Percentiles rank a stretch among this genome's conserved stretches.
Conservation (phyloP, 2,113 vertebrate species). For the Oncorhynchus keta region DNA sequence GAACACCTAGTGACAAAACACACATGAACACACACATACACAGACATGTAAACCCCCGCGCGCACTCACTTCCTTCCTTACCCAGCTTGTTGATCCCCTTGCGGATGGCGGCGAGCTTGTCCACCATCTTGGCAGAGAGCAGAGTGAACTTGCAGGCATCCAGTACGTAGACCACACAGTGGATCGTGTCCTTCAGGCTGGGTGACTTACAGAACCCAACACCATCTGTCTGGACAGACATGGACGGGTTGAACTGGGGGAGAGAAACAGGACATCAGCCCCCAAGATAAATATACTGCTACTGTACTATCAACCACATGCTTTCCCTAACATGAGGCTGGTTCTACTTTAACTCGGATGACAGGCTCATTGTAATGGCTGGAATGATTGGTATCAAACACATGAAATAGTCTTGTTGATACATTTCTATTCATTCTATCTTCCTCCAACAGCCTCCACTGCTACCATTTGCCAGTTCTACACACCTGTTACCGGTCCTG, state of each 20-base stretch:
- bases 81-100: slow-evolving; percentile 37
- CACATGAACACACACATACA: no score
- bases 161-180: slow-evolving; percentile 41
- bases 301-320: no score
- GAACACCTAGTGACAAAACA: slow-evolving; percentile 39
- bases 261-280: neutral
- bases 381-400: no score
- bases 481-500: slow-evolving; percentile 67
- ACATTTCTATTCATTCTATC: no score
- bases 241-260: slow-evolving; percentile 35
- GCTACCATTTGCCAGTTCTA: neutral
- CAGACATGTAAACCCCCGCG: no score
- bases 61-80: slow-evolving; percentile 12
- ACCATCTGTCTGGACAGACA: slow-evolving; percentile 16
- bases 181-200: slow-evolving; percentile 36
- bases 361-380: no score
- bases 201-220: slow-evolving; percentile 15
- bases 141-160: slow-evolving; percentile 47
- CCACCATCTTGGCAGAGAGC: slow-evolving; percentile 52
- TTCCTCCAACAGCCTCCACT: no score
- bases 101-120: slow-evolving; percentile 56
- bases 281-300: no score
- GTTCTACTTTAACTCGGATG: no score
- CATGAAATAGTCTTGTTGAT: no score
- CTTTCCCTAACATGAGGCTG: no score